Conservation (phyloP, 1,140 invertebrate species). For the Berghia stephanieae region DNA sequence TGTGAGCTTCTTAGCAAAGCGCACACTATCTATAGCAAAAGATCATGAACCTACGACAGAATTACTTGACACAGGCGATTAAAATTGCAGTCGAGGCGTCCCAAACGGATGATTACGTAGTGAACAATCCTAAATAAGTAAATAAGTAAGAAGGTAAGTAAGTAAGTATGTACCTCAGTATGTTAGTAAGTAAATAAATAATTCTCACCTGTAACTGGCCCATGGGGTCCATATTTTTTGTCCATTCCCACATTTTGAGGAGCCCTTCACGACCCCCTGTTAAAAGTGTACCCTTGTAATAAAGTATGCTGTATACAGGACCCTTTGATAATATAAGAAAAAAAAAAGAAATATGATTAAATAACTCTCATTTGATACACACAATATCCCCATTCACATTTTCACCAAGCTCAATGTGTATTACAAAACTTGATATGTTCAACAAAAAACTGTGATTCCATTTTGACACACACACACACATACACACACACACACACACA, state of each 20-base stretch:
- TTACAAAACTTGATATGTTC: neutral
- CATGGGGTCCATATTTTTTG: conserved; percentile 54
- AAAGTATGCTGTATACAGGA: conserved; percentile 52
- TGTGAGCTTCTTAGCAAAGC: no score
- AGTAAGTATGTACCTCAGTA: neutral
- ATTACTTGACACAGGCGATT: no score
- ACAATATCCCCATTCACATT: neutral
- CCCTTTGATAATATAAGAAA: conserved; percentile 43
- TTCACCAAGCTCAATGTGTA: neutral
- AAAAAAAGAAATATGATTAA: no score
- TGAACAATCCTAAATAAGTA: neutral
- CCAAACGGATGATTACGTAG: neutral
- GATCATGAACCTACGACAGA: no score
- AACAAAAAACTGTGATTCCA: neutral
- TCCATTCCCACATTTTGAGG: conserved; percentile 51
- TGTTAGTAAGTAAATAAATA: neutral
- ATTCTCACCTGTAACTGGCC: conserved; percentile 41
- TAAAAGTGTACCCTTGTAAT: conserved; percentile 43
- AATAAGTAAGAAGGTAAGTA: neutral
- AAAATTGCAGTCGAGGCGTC: no score
- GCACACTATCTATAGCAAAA: no score
- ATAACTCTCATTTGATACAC: no score
- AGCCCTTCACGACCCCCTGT: conserved; percentile 55
- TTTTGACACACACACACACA: neutral
- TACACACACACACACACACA: no score